phyloP scores from a whole-genome alignment of 2,888 invertebrate species.

The Nysson spinosus region DNA sequence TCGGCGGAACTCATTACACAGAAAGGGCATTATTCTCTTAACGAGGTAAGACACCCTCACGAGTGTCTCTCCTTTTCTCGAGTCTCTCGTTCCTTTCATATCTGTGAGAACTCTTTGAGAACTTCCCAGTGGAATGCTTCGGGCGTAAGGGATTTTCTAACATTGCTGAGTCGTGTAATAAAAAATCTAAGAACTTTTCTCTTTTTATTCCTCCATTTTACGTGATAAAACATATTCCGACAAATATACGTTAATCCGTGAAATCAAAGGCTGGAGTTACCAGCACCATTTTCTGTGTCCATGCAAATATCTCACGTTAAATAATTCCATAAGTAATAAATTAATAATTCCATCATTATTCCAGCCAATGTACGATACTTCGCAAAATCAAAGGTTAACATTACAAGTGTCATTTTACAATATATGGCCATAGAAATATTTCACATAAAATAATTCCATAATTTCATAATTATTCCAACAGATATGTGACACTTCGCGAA shows the following conservation, averaged over 20 bases:
- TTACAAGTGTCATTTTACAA: too few species aligned
- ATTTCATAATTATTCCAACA: too few species aligned
- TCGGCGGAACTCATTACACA: constrained; percentile 20
- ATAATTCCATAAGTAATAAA: too few species aligned
- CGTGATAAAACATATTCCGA: not conserved
- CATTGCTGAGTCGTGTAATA: constrained; percentile 24
- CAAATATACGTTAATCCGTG: not conserved
- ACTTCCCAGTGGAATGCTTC: constrained; percentile 15
- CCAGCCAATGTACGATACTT: too few species aligned
- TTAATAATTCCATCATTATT: too few species aligned
- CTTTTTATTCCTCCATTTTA: not conserved
- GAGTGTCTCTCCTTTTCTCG: constrained; percentile 20
- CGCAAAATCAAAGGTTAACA: too few species aligned
- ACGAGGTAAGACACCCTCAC: constrained; percentile 54
- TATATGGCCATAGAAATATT: too few species aligned
- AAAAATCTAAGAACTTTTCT: constrained; percentile 4
- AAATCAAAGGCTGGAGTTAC: too few species aligned
- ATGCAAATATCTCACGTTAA: too few species aligned
- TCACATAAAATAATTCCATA: too few species aligned
- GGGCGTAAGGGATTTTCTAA: constrained; percentile 45
- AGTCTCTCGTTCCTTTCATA: constrained; percentile 40
- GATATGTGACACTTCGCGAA: too few species aligned
- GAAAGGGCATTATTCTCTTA: constrained; percentile 61
- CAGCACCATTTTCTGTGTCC: too few species aligned
- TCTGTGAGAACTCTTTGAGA: constrained; percentile 40